A percentile compares a stretch with the other conserved stretches of the same genome.
phyloP scores from a whole-genome alignment of 2,888 invertebrate species.

The Pseudococcus jackbeardsleyi region DNA sequence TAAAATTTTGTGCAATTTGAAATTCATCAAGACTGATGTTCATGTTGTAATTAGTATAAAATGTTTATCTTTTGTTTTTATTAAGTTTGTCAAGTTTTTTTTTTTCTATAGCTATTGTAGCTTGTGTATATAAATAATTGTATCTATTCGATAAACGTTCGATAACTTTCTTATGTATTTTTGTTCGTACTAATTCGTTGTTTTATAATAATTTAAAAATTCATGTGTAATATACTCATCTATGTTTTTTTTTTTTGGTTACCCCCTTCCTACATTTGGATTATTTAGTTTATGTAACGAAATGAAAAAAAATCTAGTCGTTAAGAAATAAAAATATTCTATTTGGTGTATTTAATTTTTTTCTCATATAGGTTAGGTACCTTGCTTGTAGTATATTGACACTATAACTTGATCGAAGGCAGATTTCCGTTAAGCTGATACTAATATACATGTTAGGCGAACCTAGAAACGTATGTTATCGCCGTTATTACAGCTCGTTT shows the following conservation, averaged over 20 bases:
- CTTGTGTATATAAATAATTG: background rate
- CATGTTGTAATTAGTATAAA: constrained; percentile 26
- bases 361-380: background rate
- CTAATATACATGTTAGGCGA: background rate
- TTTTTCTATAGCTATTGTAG: constrained; percentile 2
- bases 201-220: constrained; percentile 36
- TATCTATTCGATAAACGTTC: constrained; percentile 23
- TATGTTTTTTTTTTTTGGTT: constrained; percentile 30
- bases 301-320: constrained; percentile 17
- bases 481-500: constrained; percentile 12
- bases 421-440: background rate
- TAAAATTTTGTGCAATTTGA: constrained; percentile 35
- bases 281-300: background rate
- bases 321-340: constrained; percentile 2
- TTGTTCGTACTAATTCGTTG: background rate
- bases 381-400: background rate
- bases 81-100: constrained; percentile 35
- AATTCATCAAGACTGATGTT: constrained; percentile 60
- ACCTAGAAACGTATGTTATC: background rate
- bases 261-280: constrained; percentile 8
- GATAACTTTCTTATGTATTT: background rate
- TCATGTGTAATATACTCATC: background rate
- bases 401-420: background rate
- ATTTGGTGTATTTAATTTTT: background rate
- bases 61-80: background rate